Percentiles rank a stretch among this genome's conserved stretches.
Conservation (phyloP, 2,888 invertebrate genomes). For the Choreutis nemorana region DNA sequence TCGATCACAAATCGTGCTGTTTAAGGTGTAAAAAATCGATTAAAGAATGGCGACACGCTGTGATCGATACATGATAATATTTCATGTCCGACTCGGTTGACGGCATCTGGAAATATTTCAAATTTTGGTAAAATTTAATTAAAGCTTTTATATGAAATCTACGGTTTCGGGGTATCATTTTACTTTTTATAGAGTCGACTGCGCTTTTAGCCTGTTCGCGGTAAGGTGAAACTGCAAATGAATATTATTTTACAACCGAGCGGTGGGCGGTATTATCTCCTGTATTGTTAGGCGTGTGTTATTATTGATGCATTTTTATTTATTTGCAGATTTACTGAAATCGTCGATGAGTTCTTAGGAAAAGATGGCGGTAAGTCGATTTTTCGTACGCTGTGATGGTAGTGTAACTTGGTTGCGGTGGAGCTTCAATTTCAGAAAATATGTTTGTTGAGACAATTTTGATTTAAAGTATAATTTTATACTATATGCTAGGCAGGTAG, state of each 20-base stretch:
- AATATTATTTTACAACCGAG: slow-evolving; percentile 13
- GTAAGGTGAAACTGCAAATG: slow-evolving; percentile 22
- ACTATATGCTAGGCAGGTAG: slow-evolving; percentile 1
- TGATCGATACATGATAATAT: slow-evolving; percentile 61
- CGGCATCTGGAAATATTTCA: slow-evolving; percentile 46
- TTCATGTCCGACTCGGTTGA: slow-evolving; percentile 54
- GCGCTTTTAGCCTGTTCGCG: slow-evolving; percentile 25
- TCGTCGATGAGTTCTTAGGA: slow-evolving; percentile 44
- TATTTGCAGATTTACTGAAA: slow-evolving; percentile 49
- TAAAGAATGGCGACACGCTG: slow-evolving; percentile 62
- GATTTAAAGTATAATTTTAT: slow-evolving; percentile 7
- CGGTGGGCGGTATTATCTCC: neutral
- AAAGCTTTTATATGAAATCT: slow-evolving; percentile 48
- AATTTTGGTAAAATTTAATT: slow-evolving; percentile 57
- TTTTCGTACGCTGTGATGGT: slow-evolving; percentile 1
- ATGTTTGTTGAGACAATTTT: slow-evolving; percentile 27
- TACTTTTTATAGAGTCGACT: too few relatives aligned
- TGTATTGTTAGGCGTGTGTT: neutral
- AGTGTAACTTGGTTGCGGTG: slow-evolving; percentile 12
- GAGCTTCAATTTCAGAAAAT: slow-evolving; percentile 16
- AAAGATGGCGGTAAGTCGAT: slow-evolving; percentile 44
- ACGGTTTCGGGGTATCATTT: slow-evolving; percentile 45
- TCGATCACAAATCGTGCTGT: slow-evolving; percentile 59
- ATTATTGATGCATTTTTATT: slow-evolving; percentile 24
- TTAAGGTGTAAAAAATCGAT: slow-evolving; percentile 67